These are phyloP conservation scores for Drosophila peninsularis DNA, from an alignment of 2,888 invertebrate species.

Conservation along the genomic window DNA sequence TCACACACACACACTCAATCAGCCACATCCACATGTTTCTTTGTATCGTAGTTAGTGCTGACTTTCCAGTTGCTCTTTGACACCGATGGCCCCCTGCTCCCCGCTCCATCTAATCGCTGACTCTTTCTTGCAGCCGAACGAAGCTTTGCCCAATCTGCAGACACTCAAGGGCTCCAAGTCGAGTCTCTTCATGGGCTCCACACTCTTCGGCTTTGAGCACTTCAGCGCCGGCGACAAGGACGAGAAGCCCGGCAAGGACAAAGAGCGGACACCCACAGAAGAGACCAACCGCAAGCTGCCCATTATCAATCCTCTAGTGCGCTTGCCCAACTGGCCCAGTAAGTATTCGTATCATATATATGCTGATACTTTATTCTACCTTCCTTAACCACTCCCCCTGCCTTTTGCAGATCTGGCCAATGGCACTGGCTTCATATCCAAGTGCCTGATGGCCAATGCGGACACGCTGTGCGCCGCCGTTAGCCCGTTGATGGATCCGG, in stretches of 20 bases:
- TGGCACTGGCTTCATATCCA: slow-evolving; percentile 95
- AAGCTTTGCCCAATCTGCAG: slow-evolving; percentile 85
- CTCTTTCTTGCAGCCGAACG: slow-evolving; percentile 82
- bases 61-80: slow-evolving; percentile 79
- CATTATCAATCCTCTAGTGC: slow-evolving; percentile 95
- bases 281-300: slow-evolving; percentile 90
- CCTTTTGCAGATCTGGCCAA: slow-evolving; percentile 84
- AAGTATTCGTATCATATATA: slow-evolving; percentile 72
- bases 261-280: slow-evolving; percentile 79
- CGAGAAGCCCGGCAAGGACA: slow-evolving; percentile 83
- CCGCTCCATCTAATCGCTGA: slow-evolving; percentile 42
- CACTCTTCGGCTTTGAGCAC: slow-evolving; percentile 83
- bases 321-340: slow-evolving; percentile 95
- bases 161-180: slow-evolving; percentile 87
- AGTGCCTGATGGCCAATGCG: slow-evolving; percentile 97
- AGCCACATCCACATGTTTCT: slow-evolving; percentile 69
- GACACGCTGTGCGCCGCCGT: slow-evolving; percentile 98
- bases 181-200: slow-evolving; percentile 85
- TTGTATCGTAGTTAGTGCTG: slow-evolving; percentile 81
- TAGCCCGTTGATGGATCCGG: slow-evolving; percentile 97
- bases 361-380: no score
- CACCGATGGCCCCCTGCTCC: slow-evolving; percentile 39
- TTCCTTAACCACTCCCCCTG: no score
- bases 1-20: slow-evolving; percentile 27
- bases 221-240: slow-evolving; percentile 79